Conservation (phyloP, 2,888 invertebrate species). For the Nomada goodeniana region DNA sequence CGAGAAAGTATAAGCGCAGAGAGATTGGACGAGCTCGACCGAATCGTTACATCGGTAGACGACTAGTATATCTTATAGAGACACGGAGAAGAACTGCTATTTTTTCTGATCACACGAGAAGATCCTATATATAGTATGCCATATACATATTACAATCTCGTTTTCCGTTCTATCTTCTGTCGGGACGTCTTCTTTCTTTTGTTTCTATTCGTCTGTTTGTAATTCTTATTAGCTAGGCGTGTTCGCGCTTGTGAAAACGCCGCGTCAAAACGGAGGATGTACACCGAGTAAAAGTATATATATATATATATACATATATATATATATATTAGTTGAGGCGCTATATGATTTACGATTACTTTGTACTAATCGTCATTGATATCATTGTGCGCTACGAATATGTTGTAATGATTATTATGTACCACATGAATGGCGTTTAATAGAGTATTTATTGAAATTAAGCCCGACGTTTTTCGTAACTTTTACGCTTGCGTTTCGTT, state of each 20-base stretch:
- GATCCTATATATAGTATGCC: slow-evolving; percentile 46
- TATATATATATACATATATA: no score
- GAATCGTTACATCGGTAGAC: slow-evolving; percentile 32
- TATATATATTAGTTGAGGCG: slow-evolving; percentile 54
- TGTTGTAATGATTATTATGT: slow-evolving; percentile 76
- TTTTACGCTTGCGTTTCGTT: neutral
- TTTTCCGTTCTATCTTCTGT: slow-evolving; percentile 33
- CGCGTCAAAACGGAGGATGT: slow-evolving; percentile 11
- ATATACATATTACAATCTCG: slow-evolving; percentile 32
- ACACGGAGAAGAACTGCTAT: slow-evolving; percentile 41
- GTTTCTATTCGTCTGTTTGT: no score
- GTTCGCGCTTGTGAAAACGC: neutral
- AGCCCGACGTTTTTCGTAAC: neutral
- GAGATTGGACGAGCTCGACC: slow-evolving; percentile 19
- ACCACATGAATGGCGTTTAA: slow-evolving; percentile 74
- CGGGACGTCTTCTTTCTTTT: slow-evolving; percentile 18
- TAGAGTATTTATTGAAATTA: slow-evolving; percentile 78
- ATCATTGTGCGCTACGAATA: slow-evolving; percentile 70
- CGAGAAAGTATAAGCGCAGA: slow-evolving; percentile 27
- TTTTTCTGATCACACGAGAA: slow-evolving; percentile 45
- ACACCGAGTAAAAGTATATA: slow-evolving; percentile 18
- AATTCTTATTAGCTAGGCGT: neutral
- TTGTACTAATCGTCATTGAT: slow-evolving; percentile 69
- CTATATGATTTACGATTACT: slow-evolving; percentile 64
- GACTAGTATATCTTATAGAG: slow-evolving; percentile 26